These are phyloP conservation scores for Sylvilagus bachmani DNA, from an alignment of 2,113 vertebrate genomes.

Conservation along the genomic window DNA sequence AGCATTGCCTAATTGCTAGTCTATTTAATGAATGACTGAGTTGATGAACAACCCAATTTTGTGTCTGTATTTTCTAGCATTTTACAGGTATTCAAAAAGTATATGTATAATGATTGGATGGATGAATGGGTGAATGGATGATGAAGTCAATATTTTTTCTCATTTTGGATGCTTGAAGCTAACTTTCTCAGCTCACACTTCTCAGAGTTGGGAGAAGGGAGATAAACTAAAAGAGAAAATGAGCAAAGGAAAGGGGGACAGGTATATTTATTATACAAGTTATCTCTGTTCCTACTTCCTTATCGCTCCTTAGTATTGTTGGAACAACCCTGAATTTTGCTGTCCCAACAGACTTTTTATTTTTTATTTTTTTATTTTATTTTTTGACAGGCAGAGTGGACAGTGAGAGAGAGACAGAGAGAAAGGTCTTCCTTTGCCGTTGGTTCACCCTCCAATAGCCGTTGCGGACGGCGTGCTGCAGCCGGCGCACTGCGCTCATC, in stretches of 20 bases:
- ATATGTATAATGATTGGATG: neutral
- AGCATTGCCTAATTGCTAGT: neutral
- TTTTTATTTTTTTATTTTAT: too few relatives aligned
- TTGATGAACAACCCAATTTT: neutral
- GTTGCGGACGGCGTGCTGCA: too few relatives aligned
- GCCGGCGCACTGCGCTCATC: too few relatives aligned
- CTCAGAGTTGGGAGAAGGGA: neutral
- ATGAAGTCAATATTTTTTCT: neutral
- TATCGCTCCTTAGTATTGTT: neutral
- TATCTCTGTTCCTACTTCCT: neutral
- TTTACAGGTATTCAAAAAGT: constrained; percentile 11
- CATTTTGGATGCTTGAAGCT: neutral
- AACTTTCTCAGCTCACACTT: neutral
- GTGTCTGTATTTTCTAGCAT: neutral
- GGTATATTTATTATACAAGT: neutral
- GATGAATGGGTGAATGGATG: neutral
- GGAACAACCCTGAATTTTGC: neutral
- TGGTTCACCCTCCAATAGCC: too few relatives aligned
- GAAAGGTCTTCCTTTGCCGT: too few relatives aligned
- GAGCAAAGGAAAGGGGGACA: neutral
- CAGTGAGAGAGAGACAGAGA: too few relatives aligned
- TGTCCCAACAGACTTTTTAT: neutral
- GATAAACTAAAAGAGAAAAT: neutral
- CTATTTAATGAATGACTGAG: neutral
- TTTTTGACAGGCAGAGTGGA: too few relatives aligned